These are phyloP conservation scores for Bucorvus abyssinicus DNA, from an alignment of 2,797 vertebrate genomes.

Conservation along the genomic window DNA sequence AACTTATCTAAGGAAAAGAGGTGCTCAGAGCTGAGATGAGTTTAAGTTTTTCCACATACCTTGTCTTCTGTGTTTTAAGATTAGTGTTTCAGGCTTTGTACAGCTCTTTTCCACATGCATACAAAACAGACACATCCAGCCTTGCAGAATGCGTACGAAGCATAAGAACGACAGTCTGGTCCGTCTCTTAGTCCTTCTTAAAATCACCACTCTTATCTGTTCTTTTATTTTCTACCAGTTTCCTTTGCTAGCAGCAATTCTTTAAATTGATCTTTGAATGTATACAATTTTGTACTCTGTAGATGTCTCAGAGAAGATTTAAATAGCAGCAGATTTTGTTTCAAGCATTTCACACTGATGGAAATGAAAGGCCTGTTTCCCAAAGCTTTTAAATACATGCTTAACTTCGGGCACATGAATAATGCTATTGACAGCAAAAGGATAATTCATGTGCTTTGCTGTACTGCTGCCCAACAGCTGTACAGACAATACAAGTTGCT, in stretches of 20 bases:
- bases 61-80: background rate
- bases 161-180: background rate
- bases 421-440: background rate
- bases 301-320: background rate
- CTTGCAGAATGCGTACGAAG: background rate
- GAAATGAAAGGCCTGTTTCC: constrained; percentile 11
- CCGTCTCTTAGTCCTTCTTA: background rate
- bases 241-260: background rate
- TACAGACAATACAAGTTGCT: background rate
- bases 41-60: background rate
- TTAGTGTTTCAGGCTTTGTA: background rate
- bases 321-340: background rate
- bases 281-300: background rate
- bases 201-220: background rate
- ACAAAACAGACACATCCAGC: background rate
- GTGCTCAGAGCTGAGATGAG: background rate
- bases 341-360: background rate
- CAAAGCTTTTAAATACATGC: background rate
- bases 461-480: background rate
- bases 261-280: background rate
- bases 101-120: background rate
- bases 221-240: constrained; percentile 1
- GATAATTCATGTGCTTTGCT: background rate
- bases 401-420: background rate
- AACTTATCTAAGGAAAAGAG: background rate